Conservation (phyloP, 2,113 vertebrate genomes). For the Prietella phreatophila region DNA sequence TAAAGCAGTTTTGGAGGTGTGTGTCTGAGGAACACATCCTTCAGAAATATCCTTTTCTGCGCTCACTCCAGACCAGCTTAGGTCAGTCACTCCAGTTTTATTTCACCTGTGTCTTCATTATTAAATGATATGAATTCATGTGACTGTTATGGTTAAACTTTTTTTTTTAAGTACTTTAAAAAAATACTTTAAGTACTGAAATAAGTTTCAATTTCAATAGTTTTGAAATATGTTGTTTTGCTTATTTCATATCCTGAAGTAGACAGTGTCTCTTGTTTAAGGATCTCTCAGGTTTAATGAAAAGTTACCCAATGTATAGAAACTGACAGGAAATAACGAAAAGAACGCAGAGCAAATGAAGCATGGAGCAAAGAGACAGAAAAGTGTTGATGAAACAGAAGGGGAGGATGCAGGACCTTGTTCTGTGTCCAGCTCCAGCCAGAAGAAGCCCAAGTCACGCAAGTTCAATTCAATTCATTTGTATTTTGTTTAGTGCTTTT, state of each 20-base stretch:
- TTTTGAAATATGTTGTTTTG: too few species aligned
- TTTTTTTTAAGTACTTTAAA: neutral
- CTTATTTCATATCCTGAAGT: too few species aligned
- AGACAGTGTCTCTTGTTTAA: constrained; percentile 20
- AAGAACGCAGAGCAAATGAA: neutral
- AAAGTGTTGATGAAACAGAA: neutral
- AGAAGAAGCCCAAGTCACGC: too few species aligned
- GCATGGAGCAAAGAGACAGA: neutral
- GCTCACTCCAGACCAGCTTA: constrained; percentile 54
- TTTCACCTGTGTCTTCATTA: neutral
- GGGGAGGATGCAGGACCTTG: neutral
- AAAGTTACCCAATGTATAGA: too few species aligned
- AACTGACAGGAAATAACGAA: too few species aligned
- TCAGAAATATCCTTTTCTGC: constrained; percentile 55
- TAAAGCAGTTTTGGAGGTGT: constrained; percentile 62
- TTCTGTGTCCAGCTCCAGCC: too few species aligned
- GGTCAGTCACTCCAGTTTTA: constrained; percentile 54
- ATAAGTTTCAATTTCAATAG: too few species aligned
- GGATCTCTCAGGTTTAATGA: constrained; percentile 52
- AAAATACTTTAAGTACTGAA: too few species aligned
- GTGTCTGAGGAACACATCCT: neutral
- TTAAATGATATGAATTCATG: too few species aligned
- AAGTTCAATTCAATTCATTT: too few species aligned
- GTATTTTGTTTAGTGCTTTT: too few species aligned
- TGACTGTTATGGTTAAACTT: too few species aligned